phyloP scores from a whole-genome alignment of 2,888 invertebrate species.

The Archaeoteleia sp. region DNA sequence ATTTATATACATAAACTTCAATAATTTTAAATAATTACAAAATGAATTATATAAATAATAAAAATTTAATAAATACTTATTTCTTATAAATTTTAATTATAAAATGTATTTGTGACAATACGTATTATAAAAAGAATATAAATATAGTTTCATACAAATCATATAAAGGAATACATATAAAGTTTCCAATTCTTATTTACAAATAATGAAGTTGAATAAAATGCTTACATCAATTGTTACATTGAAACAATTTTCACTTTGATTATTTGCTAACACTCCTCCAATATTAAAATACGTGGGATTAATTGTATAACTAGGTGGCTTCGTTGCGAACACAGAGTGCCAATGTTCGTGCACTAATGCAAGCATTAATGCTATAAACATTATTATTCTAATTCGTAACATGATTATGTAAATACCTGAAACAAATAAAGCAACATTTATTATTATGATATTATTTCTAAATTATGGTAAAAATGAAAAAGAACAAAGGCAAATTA shows the following conservation, averaged over 20 bases:
- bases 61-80: slow-evolving; percentile 1
- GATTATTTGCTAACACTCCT: slow-evolving; percentile 91
- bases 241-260: slow-evolving; percentile 87
- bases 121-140: slow-evolving; percentile 6
- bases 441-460: too few relatives aligned
- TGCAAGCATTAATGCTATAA: slow-evolving; percentile 41
- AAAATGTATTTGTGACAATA: too few relatives aligned
- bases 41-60: slow-evolving; percentile 5
- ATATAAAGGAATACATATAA: too few relatives aligned
- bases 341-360: slow-evolving; percentile 44
- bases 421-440: too few relatives aligned
- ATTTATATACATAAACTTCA: too few relatives aligned
- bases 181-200: too few relatives aligned
- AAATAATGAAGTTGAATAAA: neutral
- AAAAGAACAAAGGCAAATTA: too few relatives aligned
- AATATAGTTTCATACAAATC: neutral
- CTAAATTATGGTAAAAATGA: too few relatives aligned
- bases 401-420: slow-evolving; percentile 41
- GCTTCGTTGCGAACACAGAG: slow-evolving; percentile 34
- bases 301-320: slow-evolving; percentile 73
- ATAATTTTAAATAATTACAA: too few relatives aligned
- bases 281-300: slow-evolving; percentile 90
- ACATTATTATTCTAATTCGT: slow-evolving; percentile 42
- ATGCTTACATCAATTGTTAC: slow-evolving; percentile 87
- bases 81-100: slow-evolving; percentile 2